phyloP scores from a whole-genome alignment of 1,140 invertebrate species.

The Bombus sibiricus region DNA sequence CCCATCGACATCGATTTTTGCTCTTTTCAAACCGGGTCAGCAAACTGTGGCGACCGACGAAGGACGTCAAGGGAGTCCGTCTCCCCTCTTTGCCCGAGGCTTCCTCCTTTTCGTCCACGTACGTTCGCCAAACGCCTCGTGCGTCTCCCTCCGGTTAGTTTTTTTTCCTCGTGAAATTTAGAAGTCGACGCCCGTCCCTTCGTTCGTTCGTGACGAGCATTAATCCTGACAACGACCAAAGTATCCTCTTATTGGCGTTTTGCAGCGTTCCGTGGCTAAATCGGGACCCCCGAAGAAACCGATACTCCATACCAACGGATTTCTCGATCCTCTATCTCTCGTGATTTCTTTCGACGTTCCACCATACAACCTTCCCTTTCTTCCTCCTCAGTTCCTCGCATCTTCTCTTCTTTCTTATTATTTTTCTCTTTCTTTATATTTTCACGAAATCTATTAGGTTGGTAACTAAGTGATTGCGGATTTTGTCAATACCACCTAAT shows the following conservation, averaged over 20 bases:
- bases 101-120: constrained; percentile 46
- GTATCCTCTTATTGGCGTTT: constrained; percentile 46
- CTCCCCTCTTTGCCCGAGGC: constrained; percentile 1
- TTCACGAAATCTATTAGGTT: background rate
- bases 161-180: constrained; percentile 53
- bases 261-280: constrained; percentile 58
- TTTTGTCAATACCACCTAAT: no score
- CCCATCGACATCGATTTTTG: constrained; percentile 62
- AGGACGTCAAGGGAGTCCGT: constrained; percentile 67
- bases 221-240: constrained; percentile 53
- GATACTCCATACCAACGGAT: background rate
- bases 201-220: constrained; percentile 55
- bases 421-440: background rate
- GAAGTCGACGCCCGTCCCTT: constrained; percentile 60
- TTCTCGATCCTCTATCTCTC: background rate
- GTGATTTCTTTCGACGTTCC: background rate
- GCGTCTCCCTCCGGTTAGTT: constrained; percentile 3
- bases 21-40: constrained; percentile 70
- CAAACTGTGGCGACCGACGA: constrained; percentile 75
- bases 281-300: constrained; percentile 47
- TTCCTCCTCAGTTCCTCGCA: no score
- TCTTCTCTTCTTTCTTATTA: background rate
- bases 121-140: background rate
- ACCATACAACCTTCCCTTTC: background rate
- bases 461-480: no score